Evolutionary conservation across 2,888 invertebrate genomes (phyloP), one percentile per base, ranked within the genome.

Genomic region (Heliconius cydno): DNA sequence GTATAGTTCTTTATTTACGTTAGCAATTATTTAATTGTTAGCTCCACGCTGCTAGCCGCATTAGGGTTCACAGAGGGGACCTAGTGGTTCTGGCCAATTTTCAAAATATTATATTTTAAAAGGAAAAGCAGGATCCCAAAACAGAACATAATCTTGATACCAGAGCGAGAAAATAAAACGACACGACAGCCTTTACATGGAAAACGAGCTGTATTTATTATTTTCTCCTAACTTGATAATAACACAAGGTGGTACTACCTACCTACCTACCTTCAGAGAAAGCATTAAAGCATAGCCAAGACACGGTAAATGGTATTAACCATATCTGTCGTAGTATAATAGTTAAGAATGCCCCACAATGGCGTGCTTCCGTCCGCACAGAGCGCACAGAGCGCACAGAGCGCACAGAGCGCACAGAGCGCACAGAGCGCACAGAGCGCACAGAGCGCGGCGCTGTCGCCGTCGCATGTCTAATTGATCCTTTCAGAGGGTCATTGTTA

Each of bases 401-500:
- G 30, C 30, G 30, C 30, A 30, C 30, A 30, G 30, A 30, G 30
- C 30, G 30, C 30, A 30, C 30, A 30, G 30, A 30, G 30, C 4
- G 5, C 38, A 7, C 7, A 34, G 30, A 30, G 30, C 30, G 30
- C 30, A 30, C 30, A 30, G 34, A 34, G 34, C 34, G 34, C 34
- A 34, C 34, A 34, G 34, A 34, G 34, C 6, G 6, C 65, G 2
- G 65, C 5, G 65, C 65, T 65, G 28, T 65, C 38, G 38, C 46
- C 67, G 25, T 28, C 66, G 66, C 66, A 57, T 41, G 34, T 65
- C 67, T 67, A 73, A 78, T 78, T 78, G 65, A 78, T 73, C 75
- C 72, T 65, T 76, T 67, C 73, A 73, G 67, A 73, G 66, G 57
- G 34, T 63, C 78, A 81, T 81, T 81, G 81, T 79, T 79, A 81